A percentile compares a stretch with the other conserved stretches of the same genome.
Conservation (phyloP, 37 sponge, comb jelly and placozoan species). For the Petrosia ficiformis region DNA sequence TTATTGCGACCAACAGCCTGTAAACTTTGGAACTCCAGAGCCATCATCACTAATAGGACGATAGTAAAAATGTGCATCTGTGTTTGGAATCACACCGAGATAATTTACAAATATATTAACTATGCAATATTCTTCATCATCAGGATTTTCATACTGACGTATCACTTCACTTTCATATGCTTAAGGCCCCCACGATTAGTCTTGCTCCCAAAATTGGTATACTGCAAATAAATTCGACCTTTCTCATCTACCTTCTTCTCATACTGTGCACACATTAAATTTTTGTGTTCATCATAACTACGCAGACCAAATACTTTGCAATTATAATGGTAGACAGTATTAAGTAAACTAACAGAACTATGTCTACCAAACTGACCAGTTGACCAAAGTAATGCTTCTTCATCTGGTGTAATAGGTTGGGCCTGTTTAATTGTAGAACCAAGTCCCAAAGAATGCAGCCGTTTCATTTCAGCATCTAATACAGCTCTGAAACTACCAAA, state of each 20-base stretch:
- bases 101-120: conserved; percentile 25
- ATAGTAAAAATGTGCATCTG: conserved; percentile 16
- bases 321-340: too few relatives aligned
- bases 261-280: conserved; percentile 16
- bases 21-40: conserved; percentile 14
- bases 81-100: neutral
- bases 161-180: conserved; percentile 20
- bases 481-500: conserved; percentile 28
- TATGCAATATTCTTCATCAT: conserved; percentile 31
- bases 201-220: conserved; percentile 24
- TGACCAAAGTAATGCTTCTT: conserved; percentile 34
- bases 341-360: too few relatives aligned
- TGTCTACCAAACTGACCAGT: conserved; percentile 20
- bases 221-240: conserved; percentile 21
- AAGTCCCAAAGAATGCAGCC: conserved; percentile 22
- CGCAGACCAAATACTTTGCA: too few relatives aligned
- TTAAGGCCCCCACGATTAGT: conserved; percentile 43
- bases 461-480: conserved; percentile 46
- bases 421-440: conserved; percentile 26
- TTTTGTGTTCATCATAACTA: too few relatives aligned
- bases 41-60: conserved; percentile 20
- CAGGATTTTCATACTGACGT: too few relatives aligned
- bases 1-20: conserved; percentile 25
- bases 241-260: conserved; percentile 18
- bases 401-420: conserved; percentile 29